A percentile compares a stretch with the other conserved stretches of the same genome.
phyloP scores from a whole-genome alignment of 2,113 vertebrate species.

The Dromas ardeola region DNA sequence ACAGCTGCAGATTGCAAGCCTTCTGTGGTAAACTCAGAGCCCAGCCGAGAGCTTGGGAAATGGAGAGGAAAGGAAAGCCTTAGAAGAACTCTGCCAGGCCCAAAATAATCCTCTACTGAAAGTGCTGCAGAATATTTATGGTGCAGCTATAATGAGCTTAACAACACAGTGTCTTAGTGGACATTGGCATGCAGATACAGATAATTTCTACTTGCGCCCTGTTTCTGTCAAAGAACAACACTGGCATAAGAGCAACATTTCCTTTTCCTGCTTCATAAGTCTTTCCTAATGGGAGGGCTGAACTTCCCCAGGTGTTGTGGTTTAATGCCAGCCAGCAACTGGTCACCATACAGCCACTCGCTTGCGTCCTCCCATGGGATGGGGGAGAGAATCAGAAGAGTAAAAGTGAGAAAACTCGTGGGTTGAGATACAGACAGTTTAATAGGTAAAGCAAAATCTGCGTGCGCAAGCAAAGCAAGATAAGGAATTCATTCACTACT shows the following conservation, averaged over 20 bases:
- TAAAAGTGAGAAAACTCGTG: not conserved
- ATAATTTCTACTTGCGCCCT: not conserved
- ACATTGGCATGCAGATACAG: not conserved
- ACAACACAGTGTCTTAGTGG: not conserved
- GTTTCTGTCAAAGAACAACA: not conserved
- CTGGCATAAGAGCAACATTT: not conserved
- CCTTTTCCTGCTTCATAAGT: not conserved
- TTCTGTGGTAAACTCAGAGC: constrained; percentile 8
- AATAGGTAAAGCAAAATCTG: not conserved
- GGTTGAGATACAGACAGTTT: not conserved
- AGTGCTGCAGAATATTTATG: not conserved
- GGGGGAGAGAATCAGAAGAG: not conserved
- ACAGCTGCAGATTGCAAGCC: constrained; percentile 38
- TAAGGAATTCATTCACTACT: not conserved
- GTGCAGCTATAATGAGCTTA: not conserved
- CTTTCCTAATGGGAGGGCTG: not conserved
- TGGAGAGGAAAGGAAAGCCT: not conserved
- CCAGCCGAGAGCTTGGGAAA: not conserved
- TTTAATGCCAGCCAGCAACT: not conserved
- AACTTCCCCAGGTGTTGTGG: not conserved
- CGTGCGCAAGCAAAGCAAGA: not conserved
- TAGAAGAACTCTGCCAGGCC: not conserved
- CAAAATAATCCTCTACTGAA: not conserved
- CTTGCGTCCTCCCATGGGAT: not conserved
- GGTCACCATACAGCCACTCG: not conserved